These are phyloP conservation scores for Tenodera sinensis DNA, from an alignment of 2,888 invertebrate species.

Conservation along the genomic window DNA sequence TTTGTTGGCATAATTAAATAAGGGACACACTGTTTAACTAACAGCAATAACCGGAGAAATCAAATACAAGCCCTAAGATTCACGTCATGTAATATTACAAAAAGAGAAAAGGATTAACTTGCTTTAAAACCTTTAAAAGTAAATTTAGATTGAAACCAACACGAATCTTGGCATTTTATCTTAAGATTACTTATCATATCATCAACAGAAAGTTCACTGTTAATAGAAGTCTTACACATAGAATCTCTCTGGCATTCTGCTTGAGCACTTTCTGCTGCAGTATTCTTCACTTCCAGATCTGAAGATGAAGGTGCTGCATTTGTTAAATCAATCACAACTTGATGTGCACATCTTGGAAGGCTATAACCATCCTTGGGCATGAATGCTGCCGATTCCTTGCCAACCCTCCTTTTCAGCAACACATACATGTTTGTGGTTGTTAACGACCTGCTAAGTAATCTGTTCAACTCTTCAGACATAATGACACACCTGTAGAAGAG, in stretches of 20 bases:
- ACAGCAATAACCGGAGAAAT: no score
- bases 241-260: not conserved
- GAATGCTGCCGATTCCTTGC: not conserved
- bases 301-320: not conserved
- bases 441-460: not conserved
- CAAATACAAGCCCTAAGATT: no score
- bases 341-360: not conserved
- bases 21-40: no score
- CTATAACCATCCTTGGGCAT: not conserved
- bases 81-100: no score
- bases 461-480: conserved; percentile 5
- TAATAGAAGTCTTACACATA: not conserved
- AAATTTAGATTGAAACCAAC: not conserved
- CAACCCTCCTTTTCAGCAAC: not conserved
- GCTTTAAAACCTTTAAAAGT: not conserved
- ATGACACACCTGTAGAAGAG: not conserved
- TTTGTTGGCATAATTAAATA: no score
- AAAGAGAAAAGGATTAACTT: not conserved
- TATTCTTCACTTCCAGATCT: not conserved
- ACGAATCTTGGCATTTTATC: not conserved
- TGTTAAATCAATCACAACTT: not conserved
- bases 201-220: not conserved
- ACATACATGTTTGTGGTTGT: not conserved
- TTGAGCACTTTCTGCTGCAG: no score
- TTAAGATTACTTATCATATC: not conserved